A percentile compares a stretch with the other conserved stretches of the same genome.
Evolutionary conservation across 2,113 vertebrate species (phyloP).

Genomic region (Romanogobio albipinnatus): DNA sequence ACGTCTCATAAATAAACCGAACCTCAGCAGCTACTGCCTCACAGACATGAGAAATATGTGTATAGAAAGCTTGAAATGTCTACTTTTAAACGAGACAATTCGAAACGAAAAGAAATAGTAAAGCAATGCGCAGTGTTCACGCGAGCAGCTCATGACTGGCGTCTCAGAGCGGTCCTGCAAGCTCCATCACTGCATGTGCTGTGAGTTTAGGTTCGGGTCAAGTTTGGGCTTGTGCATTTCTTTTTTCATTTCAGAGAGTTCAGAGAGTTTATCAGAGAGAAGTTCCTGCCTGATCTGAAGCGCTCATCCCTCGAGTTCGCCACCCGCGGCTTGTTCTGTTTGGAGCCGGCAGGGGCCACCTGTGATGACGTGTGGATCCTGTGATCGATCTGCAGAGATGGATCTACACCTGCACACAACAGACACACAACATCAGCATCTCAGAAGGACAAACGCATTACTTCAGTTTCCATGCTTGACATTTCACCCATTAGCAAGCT

Average conservation of each 20-base stretch:
- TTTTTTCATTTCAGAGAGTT: not conserved
- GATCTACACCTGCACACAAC: slow-evolving; percentile 84
- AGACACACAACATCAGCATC: not conserved
- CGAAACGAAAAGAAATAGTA: too few relatives aligned
- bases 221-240: not conserved
- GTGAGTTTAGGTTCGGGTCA: too few relatives aligned
- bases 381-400: slow-evolving; percentile 86
- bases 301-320: slow-evolving; percentile 89
- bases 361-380: slow-evolving; percentile 80
- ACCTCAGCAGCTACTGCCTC: too few relatives aligned
- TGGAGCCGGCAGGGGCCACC: slow-evolving; percentile 67
- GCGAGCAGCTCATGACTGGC: too few relatives aligned
- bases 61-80: too few relatives aligned
- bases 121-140: too few relatives aligned
- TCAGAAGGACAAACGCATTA: not conserved
- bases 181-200: too few relatives aligned
- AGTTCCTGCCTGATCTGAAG: slow-evolving; percentile 86
- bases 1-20: too few relatives aligned
- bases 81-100: too few relatives aligned
- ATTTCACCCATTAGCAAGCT: not conserved
- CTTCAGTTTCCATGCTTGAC: not conserved
- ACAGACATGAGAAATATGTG: too few relatives aligned
- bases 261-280: not conserved
- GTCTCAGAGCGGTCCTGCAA: too few relatives aligned
- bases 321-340: slow-evolving; percentile 84